Evolutionary conservation across 2,797 vertebrate genomes (phyloP), one percentile per base, ranked within the genome.

Genomic region (Graptemys geographica): DNA sequence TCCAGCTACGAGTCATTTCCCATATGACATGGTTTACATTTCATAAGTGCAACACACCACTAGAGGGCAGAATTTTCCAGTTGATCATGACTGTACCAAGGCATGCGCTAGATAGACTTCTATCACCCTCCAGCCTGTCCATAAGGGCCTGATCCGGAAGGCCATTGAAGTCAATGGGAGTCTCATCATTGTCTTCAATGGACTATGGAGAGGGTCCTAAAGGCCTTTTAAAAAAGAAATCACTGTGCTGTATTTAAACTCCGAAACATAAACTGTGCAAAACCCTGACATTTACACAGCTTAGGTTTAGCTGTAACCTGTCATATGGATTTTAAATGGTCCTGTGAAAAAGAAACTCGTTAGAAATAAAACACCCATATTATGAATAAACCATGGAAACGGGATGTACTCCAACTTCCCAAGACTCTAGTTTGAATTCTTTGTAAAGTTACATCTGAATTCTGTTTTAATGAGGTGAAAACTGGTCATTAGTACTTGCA

Each of bases 261-360:
- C 74, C 85, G 94, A 91, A 95, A 90, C 81, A 53, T 90, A 96
- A 96, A 89, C 86, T 89, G 85, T 89, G 85, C 37, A 83, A 87
- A 47, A 25, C 79, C 57, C 78, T 94, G 95, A 88, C 89, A 31
- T 93, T 93, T 88, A 28, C 15, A 15, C 0, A 0, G 74, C 62
- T 65, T 1, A 52, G 41, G 31, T 44, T 96, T 92, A 56, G n/a
- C 86, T 84, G 33, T 47, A 76, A 57, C 51, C 57, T 86, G 83
- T 95, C 96, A 82, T 74, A 82, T 6, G 62, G 59, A 74, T 76
- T 74, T 56, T 56, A 90, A 89, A 90, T n/a, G n/a, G 65, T 41
- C 33, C 57, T 88, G 88, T 91, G 87, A 90, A 86, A 88, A 89
- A 83, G 6, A 76, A 41, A 88, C 90, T 89, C 84, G 80, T 83